Conservation (phyloP, 2,797 vertebrate genomes). For the Poecilia wingei region DNA sequence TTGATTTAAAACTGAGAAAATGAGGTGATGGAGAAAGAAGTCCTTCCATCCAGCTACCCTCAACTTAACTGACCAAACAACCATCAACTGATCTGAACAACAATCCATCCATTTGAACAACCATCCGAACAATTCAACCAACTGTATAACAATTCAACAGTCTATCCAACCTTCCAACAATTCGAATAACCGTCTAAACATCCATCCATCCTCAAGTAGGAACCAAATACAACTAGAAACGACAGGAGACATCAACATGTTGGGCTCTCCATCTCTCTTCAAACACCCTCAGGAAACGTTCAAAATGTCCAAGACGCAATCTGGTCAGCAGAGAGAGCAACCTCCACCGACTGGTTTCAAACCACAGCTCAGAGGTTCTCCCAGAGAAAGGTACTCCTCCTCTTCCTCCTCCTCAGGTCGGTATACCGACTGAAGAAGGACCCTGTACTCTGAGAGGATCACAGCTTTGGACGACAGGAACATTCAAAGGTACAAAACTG, state of each 20-base stretch:
- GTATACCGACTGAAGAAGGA: neutral
- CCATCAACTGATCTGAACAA: too few relatives aligned
- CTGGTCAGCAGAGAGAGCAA: neutral
- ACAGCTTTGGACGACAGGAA: neutral
- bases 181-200: neutral
- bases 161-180: too few relatives aligned
- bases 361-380: neutral
- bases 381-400: neutral
- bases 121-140: too few relatives aligned
- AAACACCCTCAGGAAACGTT: neutral
- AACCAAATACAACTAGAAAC: neutral
- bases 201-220: neutral
- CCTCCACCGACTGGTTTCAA: neutral
- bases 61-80: neutral
- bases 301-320: neutral
- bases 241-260: neutral
- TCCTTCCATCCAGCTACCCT: too few relatives aligned
- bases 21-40: neutral
- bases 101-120: too few relatives aligned
- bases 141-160: too few relatives aligned
- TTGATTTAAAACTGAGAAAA: neutral
- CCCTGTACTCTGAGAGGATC: neutral
- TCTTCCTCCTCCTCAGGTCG: neutral
- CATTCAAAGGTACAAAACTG: neutral
- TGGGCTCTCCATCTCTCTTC: neutral